A percentile compares a stretch with the other conserved stretches of the same genome.
phyloP scores from a whole-genome alignment of 2,113 vertebrate genomes.

The Cyprinodon tularosa region DNA sequence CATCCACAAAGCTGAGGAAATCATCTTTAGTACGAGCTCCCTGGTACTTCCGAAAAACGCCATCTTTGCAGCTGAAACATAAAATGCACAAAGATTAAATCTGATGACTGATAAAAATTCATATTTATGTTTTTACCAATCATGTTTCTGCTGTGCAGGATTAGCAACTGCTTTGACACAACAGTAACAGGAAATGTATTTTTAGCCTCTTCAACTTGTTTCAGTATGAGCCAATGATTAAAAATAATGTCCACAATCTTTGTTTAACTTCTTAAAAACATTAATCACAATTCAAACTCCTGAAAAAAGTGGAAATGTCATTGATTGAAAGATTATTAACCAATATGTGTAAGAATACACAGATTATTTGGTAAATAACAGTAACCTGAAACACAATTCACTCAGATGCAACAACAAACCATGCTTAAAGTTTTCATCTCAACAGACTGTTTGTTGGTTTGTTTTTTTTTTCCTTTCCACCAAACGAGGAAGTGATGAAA shows the following conservation, averaged over 20 bases:
- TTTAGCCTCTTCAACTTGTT: background rate
- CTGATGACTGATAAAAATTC: background rate
- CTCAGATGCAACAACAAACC: background rate
- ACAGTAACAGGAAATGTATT: background rate
- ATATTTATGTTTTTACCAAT: background rate
- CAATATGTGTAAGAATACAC: background rate
- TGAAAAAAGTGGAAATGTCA: background rate
- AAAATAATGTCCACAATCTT: background rate
- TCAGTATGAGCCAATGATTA: background rate
- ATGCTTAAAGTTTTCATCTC: background rate
- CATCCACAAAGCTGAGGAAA: slow-evolving; percentile 92
- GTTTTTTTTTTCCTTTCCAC: too few species aligned
- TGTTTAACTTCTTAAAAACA: background rate
- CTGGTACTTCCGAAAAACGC: slow-evolving; percentile 94
- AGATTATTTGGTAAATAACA: background rate
- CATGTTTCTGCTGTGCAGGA: background rate
- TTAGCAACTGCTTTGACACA: background rate
- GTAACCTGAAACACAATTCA: background rate
- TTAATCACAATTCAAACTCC: background rate
- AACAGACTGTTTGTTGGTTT: background rate
- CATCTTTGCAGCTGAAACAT: slow-evolving; percentile 89
- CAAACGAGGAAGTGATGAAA: slow-evolving; percentile 25
- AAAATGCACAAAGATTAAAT: background rate
- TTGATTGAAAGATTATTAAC: background rate
- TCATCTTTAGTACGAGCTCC: slow-evolving; percentile 90